Evolutionary conservation across 1,140 invertebrate species (phyloP).

Genomic region (Saccostrea glomerata): DNA sequence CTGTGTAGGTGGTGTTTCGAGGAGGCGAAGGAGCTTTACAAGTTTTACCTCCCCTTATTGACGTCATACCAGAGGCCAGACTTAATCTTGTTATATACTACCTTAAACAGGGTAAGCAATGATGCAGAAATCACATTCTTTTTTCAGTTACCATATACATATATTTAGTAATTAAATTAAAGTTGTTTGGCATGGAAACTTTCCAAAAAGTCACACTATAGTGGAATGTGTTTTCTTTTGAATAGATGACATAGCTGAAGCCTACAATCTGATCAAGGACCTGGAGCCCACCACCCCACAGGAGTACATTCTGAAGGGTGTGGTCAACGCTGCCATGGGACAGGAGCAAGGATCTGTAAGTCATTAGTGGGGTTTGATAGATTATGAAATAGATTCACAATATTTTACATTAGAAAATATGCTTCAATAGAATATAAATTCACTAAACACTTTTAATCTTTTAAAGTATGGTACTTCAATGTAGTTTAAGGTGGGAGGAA

Average conservation of each 20-base stretch:
- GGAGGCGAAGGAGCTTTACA: conserved; percentile 95
- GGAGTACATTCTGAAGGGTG: conserved; percentile 97
- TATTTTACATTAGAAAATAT: neutral
- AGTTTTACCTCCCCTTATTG: conserved; percentile 93
- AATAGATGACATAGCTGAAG: conserved; percentile 91
- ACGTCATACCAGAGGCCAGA: conserved; percentile 97
- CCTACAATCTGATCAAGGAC: conserved; percentile 94
- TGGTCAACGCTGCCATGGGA: conserved; percentile 95
- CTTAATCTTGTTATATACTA: conserved; percentile 98
- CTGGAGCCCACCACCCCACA: conserved; percentile 95
- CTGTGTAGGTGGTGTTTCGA: conserved; percentile 87
- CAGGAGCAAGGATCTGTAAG: conserved; percentile 93
- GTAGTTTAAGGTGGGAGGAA: neutral
- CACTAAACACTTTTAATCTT: neutral
- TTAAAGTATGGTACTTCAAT: neutral
- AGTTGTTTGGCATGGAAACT: neutral
- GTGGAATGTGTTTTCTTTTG: neutral
- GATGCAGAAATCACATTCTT: neutral
- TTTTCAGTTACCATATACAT: neutral
- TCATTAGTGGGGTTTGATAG: neutral
- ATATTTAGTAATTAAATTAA: neutral
- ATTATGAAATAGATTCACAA: neutral
- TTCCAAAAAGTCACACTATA: neutral
- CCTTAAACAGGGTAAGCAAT: conserved; percentile 86
- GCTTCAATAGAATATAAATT: neutral